A percentile compares a stretch with the other conserved stretches of the same genome.
These are phyloP conservation scores for Osmoderma eremita DNA, from an alignment of 2,888 invertebrate genomes.

Conservation along the genomic window DNA sequence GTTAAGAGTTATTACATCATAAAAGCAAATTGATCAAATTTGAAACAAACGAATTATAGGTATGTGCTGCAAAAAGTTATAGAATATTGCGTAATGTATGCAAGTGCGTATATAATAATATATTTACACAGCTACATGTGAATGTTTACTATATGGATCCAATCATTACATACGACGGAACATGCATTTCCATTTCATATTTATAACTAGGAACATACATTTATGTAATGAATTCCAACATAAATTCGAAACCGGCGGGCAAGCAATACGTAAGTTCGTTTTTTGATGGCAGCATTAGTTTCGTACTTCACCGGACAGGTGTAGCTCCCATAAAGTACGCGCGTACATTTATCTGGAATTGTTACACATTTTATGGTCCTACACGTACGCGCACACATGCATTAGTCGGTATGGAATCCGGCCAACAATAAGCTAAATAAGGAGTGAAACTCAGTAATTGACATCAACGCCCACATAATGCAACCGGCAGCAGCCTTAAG, in stretches of 20 bases:
- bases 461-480: constrained; percentile 53
- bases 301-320: constrained; percentile 32
- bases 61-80: too few relatives aligned
- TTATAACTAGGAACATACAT: constrained; percentile 6
- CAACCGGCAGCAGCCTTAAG: constrained; percentile 44
- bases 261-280: constrained; percentile 19
- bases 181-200: constrained; percentile 15
- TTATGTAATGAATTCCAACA: constrained; percentile 20
- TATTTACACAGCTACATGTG: too few relatives aligned
- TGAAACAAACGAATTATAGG: too few relatives aligned
- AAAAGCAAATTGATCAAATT: too few relatives aligned
- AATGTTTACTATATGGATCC: neutral
- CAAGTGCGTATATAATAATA: too few relatives aligned
- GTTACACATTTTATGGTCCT: constrained; percentile 42
- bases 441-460: constrained; percentile 54
- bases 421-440: constrained; percentile 52
- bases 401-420: constrained; percentile 40
- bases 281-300: constrained; percentile 40
- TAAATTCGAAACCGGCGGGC: constrained; percentile 10
- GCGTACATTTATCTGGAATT: constrained; percentile 40
- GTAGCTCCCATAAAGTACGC: constrained; percentile 37
- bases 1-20: too few relatives aligned
- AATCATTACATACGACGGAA: neutral
- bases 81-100: too few relatives aligned
- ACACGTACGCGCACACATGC: constrained; percentile 32